Evolutionary conservation across 2,113 vertebrate genomes (phyloP).

Genomic region (Brienomyrus longianalis): DNA sequence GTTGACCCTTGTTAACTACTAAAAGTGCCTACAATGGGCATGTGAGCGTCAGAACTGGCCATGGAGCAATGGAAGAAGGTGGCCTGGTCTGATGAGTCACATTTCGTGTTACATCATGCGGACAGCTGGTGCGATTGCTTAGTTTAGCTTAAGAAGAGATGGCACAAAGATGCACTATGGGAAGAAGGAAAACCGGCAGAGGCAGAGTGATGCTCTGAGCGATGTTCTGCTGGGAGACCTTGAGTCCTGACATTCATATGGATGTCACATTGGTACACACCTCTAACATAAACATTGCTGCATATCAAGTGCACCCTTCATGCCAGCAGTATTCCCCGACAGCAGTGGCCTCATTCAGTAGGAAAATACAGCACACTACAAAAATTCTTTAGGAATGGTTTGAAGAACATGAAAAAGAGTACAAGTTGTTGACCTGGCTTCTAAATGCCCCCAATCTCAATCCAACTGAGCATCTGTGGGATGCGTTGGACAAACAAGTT

Average conservation of each 20-base stretch:
- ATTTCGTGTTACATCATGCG: not conserved
- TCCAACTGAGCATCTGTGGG: not conserved
- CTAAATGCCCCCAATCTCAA: not conserved
- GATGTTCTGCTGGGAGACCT: not conserved
- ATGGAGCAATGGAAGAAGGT: not conserved
- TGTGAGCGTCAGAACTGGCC: not conserved
- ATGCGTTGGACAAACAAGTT: too few relatives aligned
- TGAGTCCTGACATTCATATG: not conserved
- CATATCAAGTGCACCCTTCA: not conserved
- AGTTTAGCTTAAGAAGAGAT: not conserved
- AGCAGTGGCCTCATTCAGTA: not conserved
- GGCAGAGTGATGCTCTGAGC: not conserved
- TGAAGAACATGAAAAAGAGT: not conserved
- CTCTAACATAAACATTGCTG: not conserved
- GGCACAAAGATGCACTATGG: not conserved
- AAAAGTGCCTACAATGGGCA: not conserved
- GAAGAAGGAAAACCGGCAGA: not conserved
- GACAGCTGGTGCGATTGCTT: not conserved
- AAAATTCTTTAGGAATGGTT: not conserved
- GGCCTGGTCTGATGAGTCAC: too few relatives aligned
- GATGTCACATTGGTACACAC: not conserved
- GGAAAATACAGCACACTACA: not conserved
- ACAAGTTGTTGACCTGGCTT: not conserved
- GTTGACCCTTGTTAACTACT: not conserved
- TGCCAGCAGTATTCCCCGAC: not conserved